Conservation (phyloP, 2,888 invertebrate species). For the Tachina fera region DNA sequence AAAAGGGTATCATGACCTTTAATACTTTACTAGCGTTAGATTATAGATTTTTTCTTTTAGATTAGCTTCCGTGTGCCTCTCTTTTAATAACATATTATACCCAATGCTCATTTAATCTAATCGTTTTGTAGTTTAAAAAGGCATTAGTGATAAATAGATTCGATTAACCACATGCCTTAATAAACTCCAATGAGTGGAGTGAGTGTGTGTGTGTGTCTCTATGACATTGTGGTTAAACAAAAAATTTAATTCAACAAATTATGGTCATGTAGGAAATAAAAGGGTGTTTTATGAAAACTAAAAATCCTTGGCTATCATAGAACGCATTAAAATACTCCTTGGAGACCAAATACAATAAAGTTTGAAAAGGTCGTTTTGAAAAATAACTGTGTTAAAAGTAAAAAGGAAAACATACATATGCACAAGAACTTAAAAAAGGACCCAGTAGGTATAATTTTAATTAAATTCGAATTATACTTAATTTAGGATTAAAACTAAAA, state of each 20-base stretch:
- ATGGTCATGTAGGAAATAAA: conserved; percentile 28
- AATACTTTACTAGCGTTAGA: conserved; percentile 58
- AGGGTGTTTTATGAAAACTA: conserved; percentile 3
- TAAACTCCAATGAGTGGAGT: conserved; percentile 18
- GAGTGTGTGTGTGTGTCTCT: not conserved
- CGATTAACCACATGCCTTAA: conserved; percentile 70
- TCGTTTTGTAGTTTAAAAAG: conserved; percentile 70
- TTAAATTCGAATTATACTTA: no score
- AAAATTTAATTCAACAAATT: conserved; percentile 43
- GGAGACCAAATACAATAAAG: not conserved
- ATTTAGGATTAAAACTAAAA: no score
- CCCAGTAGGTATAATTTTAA: no score
- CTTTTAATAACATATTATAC: conserved; percentile 14
- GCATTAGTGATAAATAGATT: conserved; percentile 67
- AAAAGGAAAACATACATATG: no score
- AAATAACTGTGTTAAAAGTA: no score
- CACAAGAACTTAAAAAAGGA: not conserved
- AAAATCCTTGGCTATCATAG: not conserved
- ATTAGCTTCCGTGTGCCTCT: conserved; percentile 45
- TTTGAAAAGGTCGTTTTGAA: not conserved
- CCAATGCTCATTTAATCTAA: conserved; percentile 63
- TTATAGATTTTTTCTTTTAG: conserved; percentile 53
- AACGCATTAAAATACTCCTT: conserved; percentile 14
- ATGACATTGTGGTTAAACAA: conserved; percentile 44
- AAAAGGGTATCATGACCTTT: conserved; percentile 70